Evolutionary conservation across 1,140 invertebrate genomes (phyloP).

Genomic region (Adoxophyes honmai): DNA sequence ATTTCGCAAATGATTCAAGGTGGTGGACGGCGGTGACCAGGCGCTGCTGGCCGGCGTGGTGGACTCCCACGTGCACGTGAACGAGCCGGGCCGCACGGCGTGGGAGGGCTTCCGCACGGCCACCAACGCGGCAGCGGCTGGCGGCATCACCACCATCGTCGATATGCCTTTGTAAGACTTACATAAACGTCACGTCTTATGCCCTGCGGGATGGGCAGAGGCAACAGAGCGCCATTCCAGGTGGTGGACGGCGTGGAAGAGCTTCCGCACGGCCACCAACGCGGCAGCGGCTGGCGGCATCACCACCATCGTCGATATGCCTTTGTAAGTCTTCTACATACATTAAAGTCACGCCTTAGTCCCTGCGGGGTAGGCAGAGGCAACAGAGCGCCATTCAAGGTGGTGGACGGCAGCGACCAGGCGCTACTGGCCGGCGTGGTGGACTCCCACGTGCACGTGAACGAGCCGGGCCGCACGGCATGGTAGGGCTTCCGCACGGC

Average conservation of each 20-base stretch:
- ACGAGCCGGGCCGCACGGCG: slow-evolving; percentile 88
- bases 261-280: slow-evolving; percentile 82
- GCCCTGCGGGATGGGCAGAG: too few species aligned
- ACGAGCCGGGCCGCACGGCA: slow-evolving; percentile 88
- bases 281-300: slow-evolving; percentile 85
- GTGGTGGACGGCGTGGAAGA: slow-evolving; percentile 86
- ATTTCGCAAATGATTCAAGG: too few species aligned
- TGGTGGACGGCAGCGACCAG: slow-evolving; percentile 79
- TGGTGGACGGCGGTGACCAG: slow-evolving; percentile 79
- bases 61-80: slow-evolving; percentile 92
- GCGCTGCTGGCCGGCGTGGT: slow-evolving; percentile 89
- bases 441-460: slow-evolving; percentile 92
- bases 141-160: slow-evolving; percentile 85
- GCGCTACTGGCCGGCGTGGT: slow-evolving; percentile 89
- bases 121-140: slow-evolving; percentile 84
- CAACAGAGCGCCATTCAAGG: too few species aligned
- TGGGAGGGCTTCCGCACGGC: slow-evolving; percentile 86
- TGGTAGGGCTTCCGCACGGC: slow-evolving; percentile 86
- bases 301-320: slow-evolving; percentile 86
- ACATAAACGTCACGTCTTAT: too few species aligned
- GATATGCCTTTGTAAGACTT: slow-evolving; percentile 87
- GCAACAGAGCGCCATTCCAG: slow-evolving; percentile 82
- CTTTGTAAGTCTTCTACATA: too few species aligned
- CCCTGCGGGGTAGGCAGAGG: too few species aligned
- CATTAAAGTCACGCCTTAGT: too few species aligned